Base-by-base conservation (phyloP, 2,113 vertebrate genomes). In the Pygoscelis adeliae region DNA sequence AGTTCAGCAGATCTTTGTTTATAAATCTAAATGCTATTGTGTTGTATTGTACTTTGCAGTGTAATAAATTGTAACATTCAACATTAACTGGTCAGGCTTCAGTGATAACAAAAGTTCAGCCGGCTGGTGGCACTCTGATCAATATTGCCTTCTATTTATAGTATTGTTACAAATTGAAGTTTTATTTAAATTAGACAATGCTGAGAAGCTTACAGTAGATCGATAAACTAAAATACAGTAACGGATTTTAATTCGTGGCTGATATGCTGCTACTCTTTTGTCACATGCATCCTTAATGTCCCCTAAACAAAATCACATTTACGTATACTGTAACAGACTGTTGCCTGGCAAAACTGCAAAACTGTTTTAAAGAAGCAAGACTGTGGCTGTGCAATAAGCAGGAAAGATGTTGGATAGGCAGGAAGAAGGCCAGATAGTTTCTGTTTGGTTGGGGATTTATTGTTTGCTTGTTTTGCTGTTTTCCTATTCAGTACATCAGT, bases 121-220 rank as follows among this genome's bases (percentile, higher is more conserved):
- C 84, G 95, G 91, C 94, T 89, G 77, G 86, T 95, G 96, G 93
- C 93, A 91, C 77, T 93, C 89, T 90, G 96, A 98, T 98, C 98
- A 97, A 98, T 98, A 98, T 87, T 59, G 81, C 70, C 61, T 98
- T 98, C 98, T 98, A 98, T 98, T 98, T 98, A 98, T 98, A 98
- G 97, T 98, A 97, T 96, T 97, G 97, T 96, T 98, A 98, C 97
- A 98, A 98, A 98, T 98, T 97, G 98, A 98, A 97, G 97, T 98
- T 98, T 98, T 98, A 98, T 98, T 98, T 98, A 98, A 98, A 98
- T 98, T 97, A 98, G 97, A 93, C 93, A 92, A 96, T 96, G 94
- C 94, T 92, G 95, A 98, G 89, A 95, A 81, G 89, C 90, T 69
- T 93, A 89, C 71, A 93, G 94, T 62, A 89, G 93, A 98, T 98